Conservation (phyloP, 2,113 vertebrate genomes). For the Probosciger aterrimus region DNA sequence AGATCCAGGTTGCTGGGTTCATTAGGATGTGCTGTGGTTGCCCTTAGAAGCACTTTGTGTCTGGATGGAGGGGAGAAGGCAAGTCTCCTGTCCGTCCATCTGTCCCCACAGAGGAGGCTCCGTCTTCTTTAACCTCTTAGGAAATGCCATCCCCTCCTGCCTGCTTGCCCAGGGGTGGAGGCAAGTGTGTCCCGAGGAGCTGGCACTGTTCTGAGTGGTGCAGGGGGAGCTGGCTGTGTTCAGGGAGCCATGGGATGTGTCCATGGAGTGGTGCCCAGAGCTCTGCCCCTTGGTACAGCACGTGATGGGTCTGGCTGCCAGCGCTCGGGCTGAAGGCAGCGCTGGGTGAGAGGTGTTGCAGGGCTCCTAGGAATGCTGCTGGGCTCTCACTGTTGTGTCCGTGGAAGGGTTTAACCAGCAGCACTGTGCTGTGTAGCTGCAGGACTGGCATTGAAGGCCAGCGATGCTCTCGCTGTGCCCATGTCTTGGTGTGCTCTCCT, state of each 20-base stretch:
- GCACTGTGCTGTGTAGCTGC: not conserved
- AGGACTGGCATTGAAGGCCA: rapidly evolving
- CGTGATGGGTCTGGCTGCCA: not conserved
- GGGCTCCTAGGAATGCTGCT: not conserved
- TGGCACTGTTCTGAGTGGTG: not conserved
- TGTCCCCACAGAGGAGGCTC: not conserved
- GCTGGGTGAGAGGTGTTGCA: not conserved
- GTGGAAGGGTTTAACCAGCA: not conserved
- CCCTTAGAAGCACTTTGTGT: not conserved
- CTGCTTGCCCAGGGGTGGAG: not conserved
- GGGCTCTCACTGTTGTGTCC: not conserved
- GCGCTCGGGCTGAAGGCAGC: not conserved
- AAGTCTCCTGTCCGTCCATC: not conserved
- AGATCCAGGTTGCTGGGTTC: not conserved
- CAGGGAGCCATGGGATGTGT: not conserved
- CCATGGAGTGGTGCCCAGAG: not conserved
- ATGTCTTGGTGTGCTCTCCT: not conserved
- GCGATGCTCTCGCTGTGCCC: rapidly evolving
- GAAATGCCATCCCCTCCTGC: not conserved
- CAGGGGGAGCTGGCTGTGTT: not conserved
- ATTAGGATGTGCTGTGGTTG: not conserved
- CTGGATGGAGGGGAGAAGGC: not conserved
- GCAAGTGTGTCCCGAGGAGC: not conserved
- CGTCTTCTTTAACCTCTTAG: not conserved
- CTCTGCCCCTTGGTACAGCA: not conserved